phyloP scores from a whole-genome alignment of 2,113 vertebrate species.

The Lycocorax pyrrhopterus region DNA sequence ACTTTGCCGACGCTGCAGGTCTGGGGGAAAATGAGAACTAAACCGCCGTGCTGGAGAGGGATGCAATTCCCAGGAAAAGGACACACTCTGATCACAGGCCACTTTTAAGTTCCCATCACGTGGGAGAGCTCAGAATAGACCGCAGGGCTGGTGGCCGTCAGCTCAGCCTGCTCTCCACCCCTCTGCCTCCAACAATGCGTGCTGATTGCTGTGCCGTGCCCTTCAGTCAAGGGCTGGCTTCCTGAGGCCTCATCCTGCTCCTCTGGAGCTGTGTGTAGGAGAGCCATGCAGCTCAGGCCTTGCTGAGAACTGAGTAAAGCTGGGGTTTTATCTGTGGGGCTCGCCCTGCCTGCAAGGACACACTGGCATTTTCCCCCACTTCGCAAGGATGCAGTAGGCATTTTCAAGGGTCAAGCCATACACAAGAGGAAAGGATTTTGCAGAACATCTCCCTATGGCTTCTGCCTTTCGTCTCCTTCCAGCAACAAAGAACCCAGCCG shows the following conservation, averaged over 20 bases:
- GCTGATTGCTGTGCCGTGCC: slow-evolving; percentile 7
- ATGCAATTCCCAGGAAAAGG: not conserved
- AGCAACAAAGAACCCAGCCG: not conserved
- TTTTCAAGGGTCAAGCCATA: not conserved
- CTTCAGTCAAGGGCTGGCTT: slow-evolving; percentile 60
- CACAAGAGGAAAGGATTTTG: not conserved
- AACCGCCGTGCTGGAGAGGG: not conserved
- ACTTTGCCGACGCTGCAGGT: not conserved
- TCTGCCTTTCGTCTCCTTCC: not conserved
- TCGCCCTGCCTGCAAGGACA: not conserved
- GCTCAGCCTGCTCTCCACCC: slow-evolving; percentile 9
- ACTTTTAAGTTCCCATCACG: slow-evolving; percentile 46
- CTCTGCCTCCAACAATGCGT: not conserved
- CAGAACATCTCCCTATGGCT: not conserved
- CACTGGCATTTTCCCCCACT: accelerated
- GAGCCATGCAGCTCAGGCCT: not conserved
- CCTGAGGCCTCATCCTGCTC: slow-evolving; percentile 23
- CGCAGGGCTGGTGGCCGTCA: not conserved
- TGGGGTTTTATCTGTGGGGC: accelerated
- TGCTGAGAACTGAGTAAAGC: not conserved
- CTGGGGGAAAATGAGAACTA: not conserved
- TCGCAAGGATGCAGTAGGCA: accelerated
- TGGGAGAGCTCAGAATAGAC: slow-evolving; percentile 59
- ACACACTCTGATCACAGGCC: not conserved
- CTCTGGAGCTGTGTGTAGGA: not conserved